Evolutionary conservation across 2,797 vertebrate genomes (phyloP).

Genomic region (Natrix natrix): DNA sequence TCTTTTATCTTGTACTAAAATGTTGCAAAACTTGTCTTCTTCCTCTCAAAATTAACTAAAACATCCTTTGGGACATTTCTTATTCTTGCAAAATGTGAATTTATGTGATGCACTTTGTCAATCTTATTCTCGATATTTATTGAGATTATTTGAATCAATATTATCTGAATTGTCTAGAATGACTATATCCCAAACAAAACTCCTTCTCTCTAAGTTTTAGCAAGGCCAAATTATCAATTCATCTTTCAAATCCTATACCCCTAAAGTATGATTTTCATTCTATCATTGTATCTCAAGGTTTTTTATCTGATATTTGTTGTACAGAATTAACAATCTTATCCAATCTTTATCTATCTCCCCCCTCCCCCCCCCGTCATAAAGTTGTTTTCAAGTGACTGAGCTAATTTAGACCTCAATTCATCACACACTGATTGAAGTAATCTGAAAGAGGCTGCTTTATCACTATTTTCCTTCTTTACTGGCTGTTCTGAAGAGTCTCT

Average conservation of each 20-base stretch:
- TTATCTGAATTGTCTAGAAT: not conserved
- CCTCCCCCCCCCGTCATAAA: not conserved
- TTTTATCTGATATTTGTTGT: not conserved
- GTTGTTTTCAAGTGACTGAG: not conserved
- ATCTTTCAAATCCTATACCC: not conserved
- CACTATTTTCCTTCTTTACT: too few relatives aligned
- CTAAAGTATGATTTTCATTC: not conserved
- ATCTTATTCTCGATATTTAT: not conserved
- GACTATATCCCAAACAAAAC: not conserved
- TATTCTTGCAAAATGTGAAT: too few relatives aligned
- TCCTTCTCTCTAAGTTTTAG: not conserved
- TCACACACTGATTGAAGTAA: not conserved
- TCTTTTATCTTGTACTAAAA: too few relatives aligned
- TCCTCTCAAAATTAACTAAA: too few relatives aligned
- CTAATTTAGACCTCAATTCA: not conserved
- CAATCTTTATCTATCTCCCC: not conserved
- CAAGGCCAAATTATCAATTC: not conserved
- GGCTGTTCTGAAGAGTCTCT: not conserved
- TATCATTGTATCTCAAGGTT: not conserved
- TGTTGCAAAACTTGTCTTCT: too few relatives aligned
- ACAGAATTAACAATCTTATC: not conserved
- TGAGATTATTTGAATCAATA: too few relatives aligned
- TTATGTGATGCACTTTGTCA: too few relatives aligned
- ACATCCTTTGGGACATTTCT: too few relatives aligned
- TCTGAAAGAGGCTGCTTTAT: not conserved